phyloP scores from a whole-genome alignment of 2,113 vertebrate genomes.

The Hipposideros armiger region DNA sequence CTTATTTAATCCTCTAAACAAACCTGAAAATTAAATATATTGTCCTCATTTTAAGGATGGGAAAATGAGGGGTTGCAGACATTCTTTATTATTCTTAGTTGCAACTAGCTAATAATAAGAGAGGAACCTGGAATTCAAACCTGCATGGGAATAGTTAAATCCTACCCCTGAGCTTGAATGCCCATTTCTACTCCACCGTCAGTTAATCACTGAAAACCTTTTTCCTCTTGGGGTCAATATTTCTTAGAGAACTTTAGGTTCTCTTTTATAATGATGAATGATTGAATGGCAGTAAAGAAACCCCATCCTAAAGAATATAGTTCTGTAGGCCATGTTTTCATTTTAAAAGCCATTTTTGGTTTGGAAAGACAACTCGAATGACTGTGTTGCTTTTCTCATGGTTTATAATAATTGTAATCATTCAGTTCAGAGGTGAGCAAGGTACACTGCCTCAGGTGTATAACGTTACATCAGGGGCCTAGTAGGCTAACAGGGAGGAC shows the following conservation, averaged over 20 bases:
- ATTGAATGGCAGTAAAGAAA: conserved; percentile 33
- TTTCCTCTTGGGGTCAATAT: conserved; percentile 47
- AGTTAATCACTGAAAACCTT: conserved; percentile 31
- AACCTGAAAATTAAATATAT: conserved; percentile 11
- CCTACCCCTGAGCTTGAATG: neutral
- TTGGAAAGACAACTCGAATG: conserved; percentile 60
- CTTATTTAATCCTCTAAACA: conserved; percentile 52
- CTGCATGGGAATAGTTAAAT: neutral
- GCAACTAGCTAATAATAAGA: neutral
- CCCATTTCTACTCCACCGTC: neutral
- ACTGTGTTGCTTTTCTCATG: conserved; percentile 58
- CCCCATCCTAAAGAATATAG: conserved; percentile 17
- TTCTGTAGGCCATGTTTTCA: conserved; percentile 63
- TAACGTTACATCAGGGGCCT: conserved; percentile 18
- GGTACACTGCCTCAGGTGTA: conserved; percentile 47
- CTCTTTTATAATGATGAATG: conserved; percentile 36
- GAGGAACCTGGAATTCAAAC: conserved; percentile 40
- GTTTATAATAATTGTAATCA: conserved; percentile 57
- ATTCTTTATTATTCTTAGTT: neutral
- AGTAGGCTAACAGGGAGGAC: conserved; percentile 14
- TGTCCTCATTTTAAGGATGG: conserved; percentile 15
- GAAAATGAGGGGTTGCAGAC: neutral
- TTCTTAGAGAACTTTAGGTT: conserved; percentile 52
- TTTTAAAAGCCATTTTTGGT: conserved; percentile 61
- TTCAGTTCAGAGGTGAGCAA: conserved; percentile 21